A percentile compares a stretch with the other conserved stretches of the same genome.
Conservation (phyloP, 2,888 invertebrate species). For the Sinopyrophorus schimmeli region DNA sequence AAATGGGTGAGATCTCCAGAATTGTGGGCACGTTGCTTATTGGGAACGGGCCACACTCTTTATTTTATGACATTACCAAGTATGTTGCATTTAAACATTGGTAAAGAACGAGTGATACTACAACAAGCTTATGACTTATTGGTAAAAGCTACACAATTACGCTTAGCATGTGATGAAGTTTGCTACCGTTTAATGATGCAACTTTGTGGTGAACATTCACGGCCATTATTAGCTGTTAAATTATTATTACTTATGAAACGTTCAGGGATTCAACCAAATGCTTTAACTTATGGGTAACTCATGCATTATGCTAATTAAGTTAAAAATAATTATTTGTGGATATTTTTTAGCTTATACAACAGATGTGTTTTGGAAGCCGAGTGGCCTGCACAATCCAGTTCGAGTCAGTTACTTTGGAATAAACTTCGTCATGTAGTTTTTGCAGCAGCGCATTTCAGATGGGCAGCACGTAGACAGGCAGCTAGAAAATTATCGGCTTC, state of each 20-base stretch:
- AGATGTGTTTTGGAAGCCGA: constrained; percentile 89
- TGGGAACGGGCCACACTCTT: constrained; percentile 88
- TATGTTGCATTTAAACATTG: constrained; percentile 69
- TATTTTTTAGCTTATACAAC: constrained; percentile 64
- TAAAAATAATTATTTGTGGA: constrained; percentile 12
- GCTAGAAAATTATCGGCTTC: constrained; percentile 58
- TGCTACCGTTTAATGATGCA: constrained; percentile 99
- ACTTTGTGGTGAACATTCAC: constrained; percentile 91
- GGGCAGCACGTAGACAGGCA: constrained; percentile 69
- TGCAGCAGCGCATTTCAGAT: constrained; percentile 86
- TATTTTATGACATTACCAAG: constrained; percentile 97
- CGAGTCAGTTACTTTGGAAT: constrained; percentile 89
- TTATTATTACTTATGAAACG: constrained; percentile 89
- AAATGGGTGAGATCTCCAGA: constrained; percentile 64
- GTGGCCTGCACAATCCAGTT: constrained; percentile 76
- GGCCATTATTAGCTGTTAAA: constrained; percentile 93
- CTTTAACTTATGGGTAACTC: constrained; percentile 88
- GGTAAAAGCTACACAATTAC: constrained; percentile 81
- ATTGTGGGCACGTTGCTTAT: constrained; percentile 89
- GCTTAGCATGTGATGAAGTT: constrained; percentile 91
- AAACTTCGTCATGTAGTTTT: constrained; percentile 89
- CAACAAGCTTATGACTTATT: constrained; percentile 84
- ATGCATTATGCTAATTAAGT: constrained; percentile 1
- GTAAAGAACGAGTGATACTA: constrained; percentile 76
- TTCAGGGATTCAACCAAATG: constrained; percentile 93